phyloP scores from a whole-genome alignment of 1,140 invertebrate species.

The Drosophila bocki region DNA sequence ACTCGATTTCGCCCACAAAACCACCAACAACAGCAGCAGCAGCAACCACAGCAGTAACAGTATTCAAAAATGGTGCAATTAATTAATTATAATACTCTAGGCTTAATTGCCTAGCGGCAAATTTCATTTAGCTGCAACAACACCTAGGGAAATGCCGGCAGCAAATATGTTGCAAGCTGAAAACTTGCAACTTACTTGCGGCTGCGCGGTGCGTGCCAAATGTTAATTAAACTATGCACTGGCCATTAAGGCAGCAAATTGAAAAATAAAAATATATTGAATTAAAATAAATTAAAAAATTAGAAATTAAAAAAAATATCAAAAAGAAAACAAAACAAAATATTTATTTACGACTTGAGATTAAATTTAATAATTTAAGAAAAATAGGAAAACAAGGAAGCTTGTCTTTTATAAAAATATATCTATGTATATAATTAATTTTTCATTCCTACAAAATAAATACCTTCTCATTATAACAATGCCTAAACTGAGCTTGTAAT shows the following conservation, averaged over 20 bases:
- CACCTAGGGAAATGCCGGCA: constrained; percentile 50
- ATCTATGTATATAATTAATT: too few relatives aligned
- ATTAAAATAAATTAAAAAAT: background rate
- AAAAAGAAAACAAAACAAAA: background rate
- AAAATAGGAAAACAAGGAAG: background rate
- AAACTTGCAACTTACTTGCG: background rate
- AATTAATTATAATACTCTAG: constrained; percentile 33
- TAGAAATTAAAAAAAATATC: background rate
- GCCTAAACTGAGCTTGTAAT: too few relatives aligned
- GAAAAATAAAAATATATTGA: constrained; percentile 2
- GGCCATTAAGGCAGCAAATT: constrained; percentile 23
- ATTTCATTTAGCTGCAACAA: constrained; percentile 76
- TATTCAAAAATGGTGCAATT: constrained; percentile 39
- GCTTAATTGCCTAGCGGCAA: constrained; percentile 61
- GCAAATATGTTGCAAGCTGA: constrained; percentile 12
- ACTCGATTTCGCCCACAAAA: constrained; percentile 26
- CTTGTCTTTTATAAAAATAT: background rate
- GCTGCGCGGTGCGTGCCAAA: constrained; percentile 34
- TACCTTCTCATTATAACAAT: too few relatives aligned
- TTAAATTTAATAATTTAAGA: background rate
- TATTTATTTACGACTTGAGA: background rate
- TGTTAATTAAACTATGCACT: constrained; percentile 35
- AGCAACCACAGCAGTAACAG: background rate
- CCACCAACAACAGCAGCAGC: background rate
- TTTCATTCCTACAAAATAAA: too few relatives aligned